phyloP scores from a whole-genome alignment of 2,888 invertebrate genomes.

The Heliconius erato region DNA sequence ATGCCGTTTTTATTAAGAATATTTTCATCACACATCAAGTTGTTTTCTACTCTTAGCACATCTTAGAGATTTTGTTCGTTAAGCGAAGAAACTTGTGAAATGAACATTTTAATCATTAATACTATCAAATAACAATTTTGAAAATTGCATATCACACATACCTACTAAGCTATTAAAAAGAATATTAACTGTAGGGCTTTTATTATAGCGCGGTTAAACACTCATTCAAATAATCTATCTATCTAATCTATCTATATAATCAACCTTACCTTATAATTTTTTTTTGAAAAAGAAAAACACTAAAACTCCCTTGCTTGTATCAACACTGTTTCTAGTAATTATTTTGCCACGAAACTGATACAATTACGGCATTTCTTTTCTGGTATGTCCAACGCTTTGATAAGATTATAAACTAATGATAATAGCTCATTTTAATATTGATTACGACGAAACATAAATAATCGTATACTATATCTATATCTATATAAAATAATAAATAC shows the following conservation, averaged over 20 bases:
- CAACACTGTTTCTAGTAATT: constrained; percentile 26
- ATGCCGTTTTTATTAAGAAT: no score
- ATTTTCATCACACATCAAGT: no score
- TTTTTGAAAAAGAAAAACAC: background rate
- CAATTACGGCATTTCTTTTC: constrained; percentile 44
- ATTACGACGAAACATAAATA: constrained; percentile 41
- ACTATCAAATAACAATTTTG: no score
- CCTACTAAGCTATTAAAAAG: no score
- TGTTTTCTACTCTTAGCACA: no score
- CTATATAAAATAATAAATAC: constrained; percentile 11
- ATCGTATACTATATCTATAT: constrained; percentile 3
- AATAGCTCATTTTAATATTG: constrained; percentile 50
- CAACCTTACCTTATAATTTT: background rate
- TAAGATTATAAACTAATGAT: constrained; percentile 48
- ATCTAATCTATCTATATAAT: no score
- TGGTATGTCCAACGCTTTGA: constrained; percentile 42
- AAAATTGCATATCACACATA: no score
- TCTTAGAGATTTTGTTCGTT: no score
- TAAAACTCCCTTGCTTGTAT: background rate
- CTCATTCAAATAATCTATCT: background rate
- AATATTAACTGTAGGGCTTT: no score
- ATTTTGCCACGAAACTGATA: constrained; percentile 44
- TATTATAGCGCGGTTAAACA: background rate
- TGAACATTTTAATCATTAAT: no score
- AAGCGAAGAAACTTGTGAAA: no score